Evolutionary conservation across 1,140 invertebrate species (phyloP).

Genomic region (Drosophila pandora): DNA sequence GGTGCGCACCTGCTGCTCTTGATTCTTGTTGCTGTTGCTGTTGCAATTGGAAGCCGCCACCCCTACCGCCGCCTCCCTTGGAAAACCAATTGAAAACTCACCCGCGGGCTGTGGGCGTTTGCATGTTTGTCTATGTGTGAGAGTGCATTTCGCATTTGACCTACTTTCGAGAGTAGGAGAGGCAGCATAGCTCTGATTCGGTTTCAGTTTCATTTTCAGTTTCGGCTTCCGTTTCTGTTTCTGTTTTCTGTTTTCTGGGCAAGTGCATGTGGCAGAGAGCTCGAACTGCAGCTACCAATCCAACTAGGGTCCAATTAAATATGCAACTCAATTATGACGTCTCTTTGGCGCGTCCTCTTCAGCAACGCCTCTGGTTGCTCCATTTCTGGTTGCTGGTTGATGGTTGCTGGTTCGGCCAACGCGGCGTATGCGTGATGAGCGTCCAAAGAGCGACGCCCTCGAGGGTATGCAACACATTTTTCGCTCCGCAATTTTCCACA

Average conservation of each 20-base stretch:
- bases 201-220: conserved; percentile 2
- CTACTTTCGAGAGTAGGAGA: conserved; percentile 57
- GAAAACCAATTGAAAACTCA: conserved; percentile 71
- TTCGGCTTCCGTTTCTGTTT: conserved; percentile 1
- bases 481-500: not conserved
- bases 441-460: conserved; percentile 35
- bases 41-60: not conserved
- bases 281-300: conserved; percentile 12
- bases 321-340: conserved; percentile 64
- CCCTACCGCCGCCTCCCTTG: conserved; percentile 34
- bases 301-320: conserved; percentile 44
- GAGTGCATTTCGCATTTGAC: conserved; percentile 73
- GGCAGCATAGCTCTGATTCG: conserved; percentile 22
- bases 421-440: conserved; percentile 53
- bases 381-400: not conserved
- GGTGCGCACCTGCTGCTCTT: conserved; percentile 71
- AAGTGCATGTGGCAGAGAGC: conserved; percentile 37
- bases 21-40: conserved; percentile 20
- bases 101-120: conserved; percentile 52
- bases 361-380: not conserved
- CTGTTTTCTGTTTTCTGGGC: conserved; percentile 29
- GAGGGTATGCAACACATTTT: conserved; percentile 50
- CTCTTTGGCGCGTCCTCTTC: conserved; percentile 3
- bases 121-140: conserved; percentile 30
- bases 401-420: conserved; percentile 15